Base-by-base conservation (phyloP, 2,888 invertebrate species). In the Phasia obesa region DNA sequence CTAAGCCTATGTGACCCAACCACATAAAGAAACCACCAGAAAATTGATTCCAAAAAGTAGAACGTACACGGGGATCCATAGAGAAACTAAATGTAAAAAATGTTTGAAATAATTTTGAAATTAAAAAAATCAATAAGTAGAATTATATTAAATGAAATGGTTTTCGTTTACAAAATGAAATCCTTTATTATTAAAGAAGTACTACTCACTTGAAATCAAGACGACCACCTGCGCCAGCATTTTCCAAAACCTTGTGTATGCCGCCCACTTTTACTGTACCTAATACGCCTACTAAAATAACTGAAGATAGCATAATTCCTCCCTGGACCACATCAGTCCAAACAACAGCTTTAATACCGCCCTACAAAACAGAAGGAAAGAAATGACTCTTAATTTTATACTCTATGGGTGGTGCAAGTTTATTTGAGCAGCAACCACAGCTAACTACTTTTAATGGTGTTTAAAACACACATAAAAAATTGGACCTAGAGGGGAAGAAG, bases 1-100 rank as follows among this genome's bases (percentile, higher is more conserved):
- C 95, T 19, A 94, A 93, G 6, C 94, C 93, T 87, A 95, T 93
- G 85, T 94, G 93, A 2, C 94, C 93, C 11, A 93, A 92, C 93
- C 94, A 94, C 86, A 94, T 93, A 15, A 93, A 89, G 79, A 93
- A 92, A 15, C 94, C 94, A 13, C 94, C 94, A 74, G 94, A 90
- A 17, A 94, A 87, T 27, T 94, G 92, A 47, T 93, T 92, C 93
- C 94, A 95, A 17, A 94, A 91, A 0, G 95, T 93, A 82, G 94
- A 93, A 51, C 95, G 92, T 57, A 93, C 92, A 60, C 93, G 93
- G 47, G 94, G 93, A 88, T 94, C 94, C 0, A 93, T 88, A 86
- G 93, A 92, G 85, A 93, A 93, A 87, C 95, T 95, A 81, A 42
- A 69, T 65, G 15, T n/a, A n/a, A n/a, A 27, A n/a, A 65, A 65